phyloP scores from a whole-genome alignment of 2,888 invertebrate species.

The Selenia dentaria region DNA sequence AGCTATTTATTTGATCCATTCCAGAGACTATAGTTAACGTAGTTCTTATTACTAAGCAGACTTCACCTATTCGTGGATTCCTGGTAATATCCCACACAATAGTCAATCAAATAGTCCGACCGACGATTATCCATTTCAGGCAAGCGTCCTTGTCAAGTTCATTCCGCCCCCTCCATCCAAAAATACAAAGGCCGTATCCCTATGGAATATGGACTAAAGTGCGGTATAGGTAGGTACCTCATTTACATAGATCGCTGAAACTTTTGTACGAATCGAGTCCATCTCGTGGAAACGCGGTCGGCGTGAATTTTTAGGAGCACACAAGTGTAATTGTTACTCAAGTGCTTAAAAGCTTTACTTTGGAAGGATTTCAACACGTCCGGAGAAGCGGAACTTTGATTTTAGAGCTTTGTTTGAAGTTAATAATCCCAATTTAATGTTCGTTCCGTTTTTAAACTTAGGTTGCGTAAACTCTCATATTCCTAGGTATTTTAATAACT shows the following conservation, averaged over 20 bases:
- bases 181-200: constrained; percentile 41
- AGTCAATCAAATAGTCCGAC: constrained; percentile 28
- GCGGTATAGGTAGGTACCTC: constrained; percentile 30
- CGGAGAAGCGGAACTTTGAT: constrained; percentile 41
- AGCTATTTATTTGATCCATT: too few species aligned
- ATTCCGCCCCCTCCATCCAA: constrained; percentile 31
- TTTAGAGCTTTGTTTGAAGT: constrained; percentile 41
- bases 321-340: constrained; percentile 59
- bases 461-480: too few species aligned
- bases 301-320: constrained; percentile 55
- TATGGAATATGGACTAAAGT: constrained; percentile 33
- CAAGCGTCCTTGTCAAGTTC: constrained; percentile 33
- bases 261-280: constrained; percentile 53
- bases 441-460: too few species aligned
- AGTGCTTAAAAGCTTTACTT: constrained; percentile 72
- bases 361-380: constrained; percentile 52
- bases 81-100: constrained; percentile 2
- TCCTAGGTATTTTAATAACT: too few species aligned
- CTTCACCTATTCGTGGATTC: neutral
- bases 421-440: constrained; percentile 33
- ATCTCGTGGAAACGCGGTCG: constrained; percentile 47
- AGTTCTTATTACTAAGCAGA: neutral
- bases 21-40: neutral
- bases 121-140: constrained; percentile 22
- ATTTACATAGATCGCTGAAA: constrained; percentile 53